Conservation (phyloP, 2,113 vertebrate species). For the Carollia perspicillata region DNA sequence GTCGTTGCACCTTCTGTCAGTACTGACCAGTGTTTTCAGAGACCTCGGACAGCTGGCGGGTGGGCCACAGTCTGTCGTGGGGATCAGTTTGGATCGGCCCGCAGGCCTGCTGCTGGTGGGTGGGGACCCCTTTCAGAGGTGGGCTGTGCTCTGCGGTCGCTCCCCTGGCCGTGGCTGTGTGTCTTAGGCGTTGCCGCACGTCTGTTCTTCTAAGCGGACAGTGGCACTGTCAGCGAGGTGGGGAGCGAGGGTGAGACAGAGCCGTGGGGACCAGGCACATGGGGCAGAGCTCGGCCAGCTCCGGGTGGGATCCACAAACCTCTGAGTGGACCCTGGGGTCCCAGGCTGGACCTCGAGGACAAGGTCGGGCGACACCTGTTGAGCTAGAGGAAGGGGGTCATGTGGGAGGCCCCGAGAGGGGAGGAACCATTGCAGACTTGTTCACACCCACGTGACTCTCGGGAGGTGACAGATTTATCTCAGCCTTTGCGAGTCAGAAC, state of each 20-base stretch:
- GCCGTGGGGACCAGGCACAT: background rate
- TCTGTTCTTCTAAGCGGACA: background rate
- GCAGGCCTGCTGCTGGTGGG: background rate
- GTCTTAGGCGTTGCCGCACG: background rate
- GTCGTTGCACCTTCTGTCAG: background rate
- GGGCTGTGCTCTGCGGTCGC: background rate
- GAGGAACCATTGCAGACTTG: background rate
- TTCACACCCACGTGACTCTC: background rate
- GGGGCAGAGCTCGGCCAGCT: background rate
- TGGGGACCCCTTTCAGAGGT: background rate
- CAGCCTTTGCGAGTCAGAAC: background rate
- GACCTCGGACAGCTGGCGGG: background rate
- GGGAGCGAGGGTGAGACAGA: background rate
- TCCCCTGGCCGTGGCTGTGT: background rate
- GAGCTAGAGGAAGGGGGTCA: background rate
- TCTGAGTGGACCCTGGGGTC: no score
- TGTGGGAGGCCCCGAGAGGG: background rate
- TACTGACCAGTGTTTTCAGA: constrained; percentile 2
- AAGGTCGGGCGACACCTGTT: background rate
- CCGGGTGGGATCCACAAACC: background rate
- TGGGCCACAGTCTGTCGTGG: background rate
- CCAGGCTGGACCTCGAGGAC: background rate
- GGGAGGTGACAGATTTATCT: background rate
- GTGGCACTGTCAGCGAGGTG: background rate
- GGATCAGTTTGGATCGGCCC: background rate